A percentile compares a stretch with the other conserved stretches of the same genome.
Evolutionary conservation across 2,888 invertebrate species (phyloP).

Genomic region (Seira ritae): DNA sequence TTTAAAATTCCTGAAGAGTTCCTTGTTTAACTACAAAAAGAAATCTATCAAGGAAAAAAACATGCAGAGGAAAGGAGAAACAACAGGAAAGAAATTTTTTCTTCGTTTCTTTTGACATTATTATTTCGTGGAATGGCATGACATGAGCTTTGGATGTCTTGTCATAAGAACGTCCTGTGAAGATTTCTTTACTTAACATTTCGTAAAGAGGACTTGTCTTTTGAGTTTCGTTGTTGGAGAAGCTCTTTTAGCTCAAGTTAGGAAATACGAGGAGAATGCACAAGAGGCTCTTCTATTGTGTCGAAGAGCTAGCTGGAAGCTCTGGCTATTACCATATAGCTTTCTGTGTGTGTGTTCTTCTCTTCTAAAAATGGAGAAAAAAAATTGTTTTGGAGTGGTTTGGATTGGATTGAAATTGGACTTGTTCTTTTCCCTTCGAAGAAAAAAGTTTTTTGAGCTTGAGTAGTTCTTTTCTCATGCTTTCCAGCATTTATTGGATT

Average conservation of each 20-base stretch:
- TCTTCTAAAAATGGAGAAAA: no score
- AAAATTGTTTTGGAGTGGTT: neutral
- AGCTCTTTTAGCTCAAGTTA: neutral
- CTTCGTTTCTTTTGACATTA: neutral
- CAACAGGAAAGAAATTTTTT: no score
- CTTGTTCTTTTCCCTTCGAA: no score
- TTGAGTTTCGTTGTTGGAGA: neutral
- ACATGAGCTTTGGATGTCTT: neutral
- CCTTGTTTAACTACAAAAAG: no score
- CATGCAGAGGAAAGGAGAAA: neutral
- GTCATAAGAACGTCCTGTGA: no score
- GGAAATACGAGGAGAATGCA: conserved; percentile 33
- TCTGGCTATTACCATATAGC: no score
- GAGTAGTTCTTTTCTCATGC: no score
- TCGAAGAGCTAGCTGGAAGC: neutral
- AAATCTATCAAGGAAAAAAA: neutral
- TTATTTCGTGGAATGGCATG: neutral
- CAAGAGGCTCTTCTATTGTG: conserved; percentile 53
- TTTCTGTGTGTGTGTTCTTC: no score
- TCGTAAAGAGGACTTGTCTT: neutral
- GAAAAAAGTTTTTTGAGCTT: no score
- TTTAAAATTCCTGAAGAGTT: no score
- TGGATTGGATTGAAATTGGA: neutral
- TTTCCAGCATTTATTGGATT: no score
- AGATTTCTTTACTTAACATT: neutral